phyloP scores from a whole-genome alignment of 2,797 vertebrate genomes.

The Sciaenops ocellatus region DNA sequence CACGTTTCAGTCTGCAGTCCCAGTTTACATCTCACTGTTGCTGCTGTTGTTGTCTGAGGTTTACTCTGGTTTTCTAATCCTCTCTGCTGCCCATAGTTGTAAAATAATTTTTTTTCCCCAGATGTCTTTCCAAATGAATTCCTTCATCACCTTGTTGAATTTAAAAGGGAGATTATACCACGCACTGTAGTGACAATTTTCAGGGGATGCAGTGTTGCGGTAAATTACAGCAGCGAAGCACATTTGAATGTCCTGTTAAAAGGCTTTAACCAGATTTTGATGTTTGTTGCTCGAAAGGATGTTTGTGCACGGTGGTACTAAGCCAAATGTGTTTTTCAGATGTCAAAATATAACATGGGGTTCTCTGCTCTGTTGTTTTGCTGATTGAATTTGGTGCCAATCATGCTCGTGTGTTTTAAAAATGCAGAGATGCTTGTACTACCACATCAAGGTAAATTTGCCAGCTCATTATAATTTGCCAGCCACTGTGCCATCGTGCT shows the following conservation, averaged over 20 bases:
- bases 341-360: slow-evolving; percentile 36
- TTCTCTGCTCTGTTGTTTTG: slow-evolving; percentile 24
- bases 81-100: slow-evolving; percentile 20
- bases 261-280: slow-evolving; percentile 38
- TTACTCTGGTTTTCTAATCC: slow-evolving; percentile 28
- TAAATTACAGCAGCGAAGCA: slow-evolving; percentile 45
- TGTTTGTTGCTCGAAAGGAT: slow-evolving; percentile 29
- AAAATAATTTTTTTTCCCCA: background rate
- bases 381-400: slow-evolving; percentile 42
- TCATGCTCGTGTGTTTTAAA: slow-evolving; percentile 37
- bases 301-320: slow-evolving; percentile 20
- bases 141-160: slow-evolving; percentile 43
- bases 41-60: slow-evolving; percentile 3
- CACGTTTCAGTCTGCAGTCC: background rate
- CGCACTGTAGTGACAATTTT: slow-evolving; percentile 34
- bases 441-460: slow-evolving; percentile 34
- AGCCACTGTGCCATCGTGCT: slow-evolving; percentile 6
- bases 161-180: slow-evolving; percentile 44
- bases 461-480: slow-evolving; percentile 48
- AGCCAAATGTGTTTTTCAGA: slow-evolving; percentile 49
- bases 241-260: slow-evolving; percentile 44
- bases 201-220: slow-evolving; percentile 35
- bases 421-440: slow-evolving; percentile 32
- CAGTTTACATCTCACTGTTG: background rate
- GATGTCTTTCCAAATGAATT: slow-evolving; percentile 39